A percentile compares a stretch with the other conserved stretches of the same genome.
Evolutionary conservation across 2,797 vertebrate genomes (phyloP).

Genomic region (Enteromius mattozi): DNA sequence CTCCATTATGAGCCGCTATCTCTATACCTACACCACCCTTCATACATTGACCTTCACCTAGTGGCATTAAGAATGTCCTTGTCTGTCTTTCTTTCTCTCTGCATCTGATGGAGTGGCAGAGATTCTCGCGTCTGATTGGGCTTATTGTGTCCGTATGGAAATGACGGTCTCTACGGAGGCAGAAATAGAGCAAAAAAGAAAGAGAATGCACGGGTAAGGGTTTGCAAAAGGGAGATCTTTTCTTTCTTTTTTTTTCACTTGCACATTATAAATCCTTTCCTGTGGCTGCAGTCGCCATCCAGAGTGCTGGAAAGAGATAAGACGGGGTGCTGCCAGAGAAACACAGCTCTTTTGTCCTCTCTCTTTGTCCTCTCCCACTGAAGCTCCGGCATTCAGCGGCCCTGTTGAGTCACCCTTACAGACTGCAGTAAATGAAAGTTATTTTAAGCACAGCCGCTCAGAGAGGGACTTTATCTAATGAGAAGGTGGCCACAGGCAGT

Average conservation of each 20-base stretch:
- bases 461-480: constrained; percentile 61
- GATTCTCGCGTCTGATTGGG: constrained; percentile 62
- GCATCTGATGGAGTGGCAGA: constrained; percentile 69
- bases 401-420: constrained; percentile 68
- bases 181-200: constrained; percentile 35
- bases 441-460: constrained; percentile 52
- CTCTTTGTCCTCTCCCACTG: constrained; percentile 74
- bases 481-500: constrained; percentile 54
- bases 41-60: constrained; percentile 56
- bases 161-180: constrained; percentile 53
- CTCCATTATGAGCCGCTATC: constrained; percentile 46
- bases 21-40: constrained; percentile 37
- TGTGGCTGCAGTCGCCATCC: constrained; percentile 74
- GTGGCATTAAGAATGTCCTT: constrained; percentile 48
- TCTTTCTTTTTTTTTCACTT: constrained; percentile 70
- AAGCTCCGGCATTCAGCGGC: constrained; percentile 66
- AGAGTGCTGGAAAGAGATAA: constrained; percentile 82
- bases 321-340: constrained; percentile 73
- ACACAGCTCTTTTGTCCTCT: constrained; percentile 74
- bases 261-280: constrained; percentile 81
- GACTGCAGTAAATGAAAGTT: constrained; percentile 58
- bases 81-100: constrained; percentile 49
- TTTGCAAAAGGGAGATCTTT: constrained; percentile 69
- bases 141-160: constrained; percentile 70
- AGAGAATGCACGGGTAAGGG: constrained; percentile 53